Base-by-base conservation (phyloP, 2,888 invertebrate genomes). In the Gymnosoma rotundatum region DNA sequence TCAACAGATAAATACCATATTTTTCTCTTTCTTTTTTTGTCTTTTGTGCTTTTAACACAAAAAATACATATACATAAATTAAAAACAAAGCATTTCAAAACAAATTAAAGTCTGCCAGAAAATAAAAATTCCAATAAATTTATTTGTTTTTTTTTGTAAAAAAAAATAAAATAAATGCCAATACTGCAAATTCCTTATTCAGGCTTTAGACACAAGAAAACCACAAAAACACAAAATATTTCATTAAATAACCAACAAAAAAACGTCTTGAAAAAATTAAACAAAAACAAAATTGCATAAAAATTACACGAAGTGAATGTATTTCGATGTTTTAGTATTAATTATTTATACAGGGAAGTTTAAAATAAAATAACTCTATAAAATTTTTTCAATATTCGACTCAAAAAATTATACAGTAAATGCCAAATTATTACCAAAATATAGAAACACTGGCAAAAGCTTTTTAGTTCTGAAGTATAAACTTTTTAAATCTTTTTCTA, bases 251-350 rank as follows among this genome's bases (percentile, higher is more conserved):
- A 63, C 54, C 20, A 56, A 60, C 32, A 56, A 69, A 63, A 54
- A 63, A 50, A 10, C 56, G 70, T 64, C 64, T 79, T 72, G 45
- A 63, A 70, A 72, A 79, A 56, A 70, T 18, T 36, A 56, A 10
- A 58, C 42, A 42, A 63, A 25, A 64, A n/a, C 8, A 60, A 67
- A 79, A 61, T 21, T 63, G n/a, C n/a, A n/a, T 25, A 63, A 10
- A 81, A 81, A 81, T 75, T 80, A 80, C 50, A 69, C 69, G 61
- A 74, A 75, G 75, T 75, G 75, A 81, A 75, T 81, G 81, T 69
- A 45, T 64, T 70, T 70, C 54, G 14, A 20, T 32, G 63, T 48
- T 25, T 78, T 50, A 10, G 48, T 45, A 56, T 75, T 20, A 58
- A 18, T 66, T 66, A 58, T 58, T 63, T 67, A 14, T 56, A 69